Evolutionary conservation across 2,113 vertebrate species (phyloP), one percentile per base, ranked within the genome.

Genomic region (Dasypus novemcinctus): DNA sequence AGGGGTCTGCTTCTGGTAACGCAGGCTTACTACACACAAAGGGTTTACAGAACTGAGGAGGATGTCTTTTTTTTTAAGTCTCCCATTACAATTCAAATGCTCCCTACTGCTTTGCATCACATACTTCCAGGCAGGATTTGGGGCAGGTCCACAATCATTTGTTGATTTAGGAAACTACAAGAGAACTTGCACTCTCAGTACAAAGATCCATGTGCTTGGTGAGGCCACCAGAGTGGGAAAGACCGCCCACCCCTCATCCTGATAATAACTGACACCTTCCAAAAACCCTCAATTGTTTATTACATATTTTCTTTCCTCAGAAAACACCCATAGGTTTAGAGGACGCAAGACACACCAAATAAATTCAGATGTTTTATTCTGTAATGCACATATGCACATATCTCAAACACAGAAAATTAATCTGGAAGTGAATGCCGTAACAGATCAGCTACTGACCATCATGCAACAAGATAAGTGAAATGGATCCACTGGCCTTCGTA

Each of bases 351-450:
- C 95, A 88, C 43, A 49, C 33, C 5, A 33, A 89, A 84, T 97
- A 98, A 98, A 98, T 90, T 83, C 96, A 69, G 68, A 96, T 3
- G 97, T 98, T 98, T 98, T 98, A 99, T 98, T 98, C 98, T 98
- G 98, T 98, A 99, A 99, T 99, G 99, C 98, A 98, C 96, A 98
- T 98, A 97, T 98, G 98, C 98, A 99, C 98, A 98, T 98, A 97
- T 97, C 98, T 98, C 98, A 98, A 98, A 99, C 98, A 98, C 98
- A 96, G 98, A 98, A 98, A 99, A 98, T 98, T 97, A 98, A 98
- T 94, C 92, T 96, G 97, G 96, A 97, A 98, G 97, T 98, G 98
- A 98, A 98, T 97, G 98, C 98, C 98, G 92, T 98, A 98, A 98
- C 98, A 98, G 97, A 98, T 98, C 98, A 96, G 98, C 98, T 98